Evolutionary conservation across 35 echinoderm and acorn worm species (phyloP).

Genomic region (Hemicentrotus pulcherrimus): DNA sequence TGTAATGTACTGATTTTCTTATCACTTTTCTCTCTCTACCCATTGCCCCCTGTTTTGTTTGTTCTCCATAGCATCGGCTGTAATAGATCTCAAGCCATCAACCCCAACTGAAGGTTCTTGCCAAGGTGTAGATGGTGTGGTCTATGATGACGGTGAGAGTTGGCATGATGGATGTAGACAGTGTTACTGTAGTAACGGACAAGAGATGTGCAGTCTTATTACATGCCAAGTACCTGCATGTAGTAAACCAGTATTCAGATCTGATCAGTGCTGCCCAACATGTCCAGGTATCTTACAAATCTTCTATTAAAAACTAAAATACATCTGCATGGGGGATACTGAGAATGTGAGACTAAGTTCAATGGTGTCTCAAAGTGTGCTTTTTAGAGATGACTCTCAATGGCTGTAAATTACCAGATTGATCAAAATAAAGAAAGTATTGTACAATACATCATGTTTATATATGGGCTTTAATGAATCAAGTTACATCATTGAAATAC

Average conservation of each 20-base stretch:
- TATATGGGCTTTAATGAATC: too few relatives aligned
- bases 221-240: conserved; percentile 84
- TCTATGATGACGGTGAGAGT: conserved; percentile 86
- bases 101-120: conserved; percentile 61
- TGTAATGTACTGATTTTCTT: neutral
- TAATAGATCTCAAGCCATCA: neutral
- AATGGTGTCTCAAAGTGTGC: too few relatives aligned
- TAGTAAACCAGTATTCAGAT: conserved; percentile 70
- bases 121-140: conserved; percentile 39
- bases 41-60: neutral
- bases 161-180: conserved; percentile 98
- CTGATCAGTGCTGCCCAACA: conserved; percentile 88
- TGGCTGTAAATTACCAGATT: too few relatives aligned
- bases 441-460: too few relatives aligned
- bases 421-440: too few relatives aligned
- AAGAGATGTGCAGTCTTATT: conserved; percentile 97
- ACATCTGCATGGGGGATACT: too few relatives aligned
- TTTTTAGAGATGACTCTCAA: too few relatives aligned
- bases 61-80: neutral
- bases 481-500: too few relatives aligned
- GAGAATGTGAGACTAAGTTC: too few relatives aligned
- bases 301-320: neutral
- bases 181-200: conserved; percentile 94
- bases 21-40: neutral
- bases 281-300: conserved; percentile 66